phyloP scores from a whole-genome alignment of 2,113 vertebrate species.

The Pangasianodon gigas region DNA sequence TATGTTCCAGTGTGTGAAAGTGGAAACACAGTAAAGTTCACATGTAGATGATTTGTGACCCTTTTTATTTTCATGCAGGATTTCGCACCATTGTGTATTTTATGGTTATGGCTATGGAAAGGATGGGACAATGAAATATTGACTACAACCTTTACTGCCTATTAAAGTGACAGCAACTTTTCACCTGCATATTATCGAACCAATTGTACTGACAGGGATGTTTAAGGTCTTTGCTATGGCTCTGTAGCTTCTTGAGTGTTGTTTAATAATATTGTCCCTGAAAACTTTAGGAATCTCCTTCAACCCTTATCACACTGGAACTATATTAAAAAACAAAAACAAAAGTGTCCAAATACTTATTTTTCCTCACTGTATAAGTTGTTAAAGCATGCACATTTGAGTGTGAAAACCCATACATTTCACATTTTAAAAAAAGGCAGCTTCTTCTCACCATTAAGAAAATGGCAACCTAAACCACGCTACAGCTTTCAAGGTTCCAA shows the following conservation, averaged over 20 bases:
- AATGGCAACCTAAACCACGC: background rate
- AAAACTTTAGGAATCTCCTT: background rate
- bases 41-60: conserved; percentile 14
- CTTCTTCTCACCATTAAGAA: background rate
- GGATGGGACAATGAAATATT: background rate
- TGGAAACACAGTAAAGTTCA: background rate
- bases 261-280: background rate
- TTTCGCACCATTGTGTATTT: conserved; percentile 36
- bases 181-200: background rate
- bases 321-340: background rate
- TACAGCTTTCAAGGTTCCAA: conserved; percentile 17
- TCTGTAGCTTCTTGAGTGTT: background rate
- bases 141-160: conserved; percentile 26
- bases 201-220: background rate
- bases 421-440: background rate
- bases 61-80: conserved; percentile 12
- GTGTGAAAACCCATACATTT: background rate
- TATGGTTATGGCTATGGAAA: conserved; percentile 28
- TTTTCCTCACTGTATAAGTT: background rate
- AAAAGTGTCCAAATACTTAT: background rate
- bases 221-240: background rate
- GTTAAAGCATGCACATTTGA: conserved; percentile 10
- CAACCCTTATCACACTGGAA: background rate
- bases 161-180: background rate
- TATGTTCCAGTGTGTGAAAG: background rate